Evolutionary conservation across 2,888 invertebrate genomes (phyloP), one percentile per base, ranked within the genome.

Genomic region (Drosophila meridiana): DNA sequence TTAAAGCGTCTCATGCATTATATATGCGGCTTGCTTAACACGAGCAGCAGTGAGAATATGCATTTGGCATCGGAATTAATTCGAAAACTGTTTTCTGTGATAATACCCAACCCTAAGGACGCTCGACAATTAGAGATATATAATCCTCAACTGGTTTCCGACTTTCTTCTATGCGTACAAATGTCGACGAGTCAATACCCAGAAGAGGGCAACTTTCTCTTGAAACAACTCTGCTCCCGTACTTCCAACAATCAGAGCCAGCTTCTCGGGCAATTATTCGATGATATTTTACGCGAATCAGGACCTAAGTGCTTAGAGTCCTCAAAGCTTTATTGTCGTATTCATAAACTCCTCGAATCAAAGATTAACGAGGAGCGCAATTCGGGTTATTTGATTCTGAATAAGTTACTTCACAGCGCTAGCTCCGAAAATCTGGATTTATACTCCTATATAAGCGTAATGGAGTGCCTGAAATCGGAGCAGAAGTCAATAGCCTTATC

Each of bases 401-500:
- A 45, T 13, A 65, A 64, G 43, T 11, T 65, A 52, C 36, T 66
- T 3, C 4, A 65, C 11, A 11, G 11, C 5, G 52, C 34, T 11
- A 36, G 13, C 3, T n/a, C 4, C 30, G 14, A 20, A 11, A 32
- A 42, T 14, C 11, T 66, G 36, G 52, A 65, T 28, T 63, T 65
- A 1, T 50, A 52, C 28, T 11, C 50, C 11, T 26, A 52, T 20
- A 64, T 66, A 11, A 64, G 26, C 3, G 11, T 66, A 38, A 64
- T 66, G 64, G 65, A 66, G 30, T 64, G 65, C 30, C 14, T 66
- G 30, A 36, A 65, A 30, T 14, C 4, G 20, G 42, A 65, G 2
- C 11, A 43, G 8, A 20, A 5, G 1, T 28, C 50, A 14, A 7
- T 26, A 30, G 2, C 38, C 26, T 14, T 66, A 38, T 42, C 65